Evolutionary conservation across 2,113 vertebrate genomes (phyloP).

Genomic region (Mugil cephalus): DNA sequence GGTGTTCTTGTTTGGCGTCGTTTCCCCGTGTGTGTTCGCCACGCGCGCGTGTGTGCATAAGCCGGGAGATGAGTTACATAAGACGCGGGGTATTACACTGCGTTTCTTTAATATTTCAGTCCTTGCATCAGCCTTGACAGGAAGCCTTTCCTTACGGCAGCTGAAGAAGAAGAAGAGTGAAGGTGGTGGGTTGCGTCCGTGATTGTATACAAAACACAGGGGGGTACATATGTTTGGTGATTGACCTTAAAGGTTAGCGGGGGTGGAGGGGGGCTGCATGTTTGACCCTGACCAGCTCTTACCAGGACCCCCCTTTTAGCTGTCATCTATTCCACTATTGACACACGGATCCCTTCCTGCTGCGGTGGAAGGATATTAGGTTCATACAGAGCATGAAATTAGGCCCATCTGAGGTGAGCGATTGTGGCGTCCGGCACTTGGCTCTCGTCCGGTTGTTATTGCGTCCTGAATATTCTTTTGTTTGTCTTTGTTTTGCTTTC

Average conservation of each 20-base stretch:
- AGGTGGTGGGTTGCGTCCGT: neutral
- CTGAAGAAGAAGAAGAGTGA: neutral
- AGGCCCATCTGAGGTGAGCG: constrained; percentile 12
- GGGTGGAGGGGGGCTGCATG: neutral
- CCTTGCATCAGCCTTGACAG: constrained; percentile 63
- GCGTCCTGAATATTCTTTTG: too few species aligned
- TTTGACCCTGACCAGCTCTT: constrained; percentile 24
- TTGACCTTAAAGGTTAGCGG: constrained; percentile 43
- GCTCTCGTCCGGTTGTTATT: too few species aligned
- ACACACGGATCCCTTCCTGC: constrained; percentile 38
- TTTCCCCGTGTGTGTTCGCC: constrained; percentile 25
- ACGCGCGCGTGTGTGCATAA: constrained; percentile 6
- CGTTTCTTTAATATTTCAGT: constrained; percentile 68
- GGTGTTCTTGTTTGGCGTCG: neutral
- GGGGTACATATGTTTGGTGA: constrained; percentile 2
- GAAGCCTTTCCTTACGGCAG: constrained; percentile 24
- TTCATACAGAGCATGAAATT: constrained; percentile 22
- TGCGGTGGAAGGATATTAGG: constrained; percentile 25
- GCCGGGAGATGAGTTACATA: constrained; percentile 47
- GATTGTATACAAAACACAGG: constrained; percentile 14
- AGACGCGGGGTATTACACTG: constrained; percentile 36
- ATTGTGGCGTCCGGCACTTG: neutral
- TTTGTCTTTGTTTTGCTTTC: constrained; percentile 2
- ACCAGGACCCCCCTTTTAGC: constrained; percentile 9
- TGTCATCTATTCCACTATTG: constrained; percentile 45